Conservation (phyloP, 2,797 vertebrate species). For the Diceros bicornis region DNA sequence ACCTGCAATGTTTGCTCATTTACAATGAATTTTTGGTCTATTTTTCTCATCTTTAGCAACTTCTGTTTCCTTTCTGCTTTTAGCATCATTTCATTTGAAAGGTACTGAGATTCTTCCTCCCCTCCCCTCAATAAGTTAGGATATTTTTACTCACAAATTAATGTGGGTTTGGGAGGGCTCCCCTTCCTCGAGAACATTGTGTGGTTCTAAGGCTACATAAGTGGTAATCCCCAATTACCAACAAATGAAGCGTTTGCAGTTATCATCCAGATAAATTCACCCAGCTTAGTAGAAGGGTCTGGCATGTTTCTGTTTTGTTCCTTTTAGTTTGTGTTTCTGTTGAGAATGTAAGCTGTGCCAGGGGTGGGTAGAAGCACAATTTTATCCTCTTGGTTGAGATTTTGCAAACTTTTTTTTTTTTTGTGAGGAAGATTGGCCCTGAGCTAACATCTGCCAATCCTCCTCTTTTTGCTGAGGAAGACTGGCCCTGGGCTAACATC, state of each 20-base stretch:
- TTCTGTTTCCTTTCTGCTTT: slow-evolving; percentile 42
- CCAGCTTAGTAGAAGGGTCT: not conserved
- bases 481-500: too few species aligned
- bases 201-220: not conserved
- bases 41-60: slow-evolving; percentile 2
- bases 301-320: not conserved
- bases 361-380: slow-evolving; percentile 30
- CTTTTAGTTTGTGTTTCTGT: not conserved
- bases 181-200: not conserved
- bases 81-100: not conserved
- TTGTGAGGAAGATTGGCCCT: too few species aligned
- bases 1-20: slow-evolving; percentile 73
- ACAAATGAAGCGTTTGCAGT: not conserved
- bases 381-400: not conserved
- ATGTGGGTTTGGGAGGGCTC: rapidly evolving
- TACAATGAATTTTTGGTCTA: not conserved
- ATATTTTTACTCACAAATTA: not conserved
- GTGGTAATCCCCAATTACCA: not conserved
- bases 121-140: rapidly evolving
- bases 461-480: too few species aligned
- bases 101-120: not conserved
- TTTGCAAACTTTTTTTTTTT: not conserved
- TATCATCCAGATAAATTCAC: not conserved
- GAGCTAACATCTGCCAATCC: too few species aligned
- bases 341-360: not conserved